Evolutionary conservation across 2,888 invertebrate genomes (phyloP), one percentile per base, ranked within the genome.

Genomic region (Argyresthia albistria): DNA sequence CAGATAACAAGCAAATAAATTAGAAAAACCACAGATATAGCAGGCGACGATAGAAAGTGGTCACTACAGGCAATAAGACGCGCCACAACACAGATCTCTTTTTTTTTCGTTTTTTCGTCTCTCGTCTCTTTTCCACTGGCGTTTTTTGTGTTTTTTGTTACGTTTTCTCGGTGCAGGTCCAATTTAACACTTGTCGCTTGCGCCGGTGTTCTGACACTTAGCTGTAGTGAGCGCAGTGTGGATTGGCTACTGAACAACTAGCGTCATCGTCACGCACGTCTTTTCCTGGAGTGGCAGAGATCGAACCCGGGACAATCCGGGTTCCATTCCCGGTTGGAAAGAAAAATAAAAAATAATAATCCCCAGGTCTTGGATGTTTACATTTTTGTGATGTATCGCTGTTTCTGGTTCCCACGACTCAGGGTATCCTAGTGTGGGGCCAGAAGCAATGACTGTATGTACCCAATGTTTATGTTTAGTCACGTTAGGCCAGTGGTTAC

Each of bases 141-240:
- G 59, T 63, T 61, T 67, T 64, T 60, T 55, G 57, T 57, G 64
- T 61, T 64, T 60, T 60, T 65, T 66, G 65, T 59, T 58, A 60
- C 59, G 55, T 58, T 55, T 64, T 57, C 57, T 59, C 62, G 64
- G 53, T 54, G 49, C 55, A 54, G 52, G 62, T 69, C 67, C 69
- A 74, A 73, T 73, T 74, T 73, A 70, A 72, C 74, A 75, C 73
- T 75, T 74, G 75, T 72, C 73, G 69, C 56, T 65, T 64, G 66
- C 65, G 65, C 37, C 46, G 46, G 16, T n/a, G 25, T 14, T n/a
- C 35, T 66, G 69, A 69, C 70, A 66, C 69, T 65, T 65, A 60
- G n/a, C 6, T 57, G 14, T 56, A 61, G 59, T 66, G 0, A 11
- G 50, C 35, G 35, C 46, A n/a, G 9, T 10, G 35, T 37, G 43